Conservation (phyloP, 2,113 vertebrate species). For the Syrrhaptes paradoxus region DNA sequence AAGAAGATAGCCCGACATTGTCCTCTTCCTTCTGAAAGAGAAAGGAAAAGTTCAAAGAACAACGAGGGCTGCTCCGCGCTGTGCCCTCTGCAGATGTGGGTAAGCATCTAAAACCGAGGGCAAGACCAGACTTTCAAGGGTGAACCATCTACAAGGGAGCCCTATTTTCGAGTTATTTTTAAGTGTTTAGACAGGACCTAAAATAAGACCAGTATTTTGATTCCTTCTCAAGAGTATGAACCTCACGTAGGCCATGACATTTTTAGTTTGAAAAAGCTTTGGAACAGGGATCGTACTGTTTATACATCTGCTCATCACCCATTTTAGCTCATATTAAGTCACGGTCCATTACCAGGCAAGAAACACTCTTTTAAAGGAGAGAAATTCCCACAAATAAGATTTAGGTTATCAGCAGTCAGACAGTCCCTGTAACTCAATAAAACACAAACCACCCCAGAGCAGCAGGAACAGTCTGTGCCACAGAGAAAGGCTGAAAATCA, state of each 20-base stretch:
- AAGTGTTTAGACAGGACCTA: constrained; percentile 34
- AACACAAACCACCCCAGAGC: neutral
- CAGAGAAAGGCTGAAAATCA: neutral
- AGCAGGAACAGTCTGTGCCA: neutral
- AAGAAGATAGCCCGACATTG: neutral
- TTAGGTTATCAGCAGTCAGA: neutral
- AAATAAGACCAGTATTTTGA: constrained; percentile 27
- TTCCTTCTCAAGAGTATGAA: constrained; percentile 11
- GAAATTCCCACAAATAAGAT: neutral
- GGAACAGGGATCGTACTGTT: neutral
- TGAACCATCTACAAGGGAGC: neutral
- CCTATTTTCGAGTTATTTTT: constrained; percentile 31
- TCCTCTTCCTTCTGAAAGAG: neutral
- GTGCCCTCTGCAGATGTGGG: neutral
- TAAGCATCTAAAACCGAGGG: neutral
- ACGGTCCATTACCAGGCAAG: neutral
- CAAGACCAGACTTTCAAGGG: neutral
- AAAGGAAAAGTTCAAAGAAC: neutral
- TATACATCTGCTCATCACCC: neutral
- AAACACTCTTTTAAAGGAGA: neutral
- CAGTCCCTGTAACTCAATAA: neutral
- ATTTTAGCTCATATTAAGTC: constrained; percentile 8
- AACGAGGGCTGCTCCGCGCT: neutral
- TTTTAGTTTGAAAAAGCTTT: constrained; percentile 13
- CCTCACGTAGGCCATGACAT: constrained; percentile 1